Conservation (phyloP, 2,888 invertebrate species). For the Sipha maydis region DNA sequence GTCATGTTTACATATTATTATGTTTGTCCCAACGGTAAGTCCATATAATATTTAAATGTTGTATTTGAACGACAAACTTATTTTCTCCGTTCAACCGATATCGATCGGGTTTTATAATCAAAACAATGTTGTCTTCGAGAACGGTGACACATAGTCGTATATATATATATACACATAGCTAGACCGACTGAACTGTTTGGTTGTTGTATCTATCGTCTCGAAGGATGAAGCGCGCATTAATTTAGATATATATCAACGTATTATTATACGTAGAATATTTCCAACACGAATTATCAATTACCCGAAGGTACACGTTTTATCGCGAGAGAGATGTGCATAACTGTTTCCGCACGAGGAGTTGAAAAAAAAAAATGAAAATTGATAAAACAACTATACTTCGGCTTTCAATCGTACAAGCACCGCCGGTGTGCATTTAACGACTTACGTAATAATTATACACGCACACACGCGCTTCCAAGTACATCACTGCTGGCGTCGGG, state of each 20-base stretch:
- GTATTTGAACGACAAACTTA: background rate
- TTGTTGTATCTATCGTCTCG: background rate
- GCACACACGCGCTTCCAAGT: background rate
- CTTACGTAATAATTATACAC: background rate
- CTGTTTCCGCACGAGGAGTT: background rate
- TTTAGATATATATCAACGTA: too few species aligned
- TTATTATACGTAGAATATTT: background rate
- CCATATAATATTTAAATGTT: background rate
- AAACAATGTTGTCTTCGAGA: background rate
- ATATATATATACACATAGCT: too few species aligned
- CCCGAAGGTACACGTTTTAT: background rate
- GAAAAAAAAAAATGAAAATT: background rate
- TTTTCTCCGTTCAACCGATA: background rate
- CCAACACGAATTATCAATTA: background rate
- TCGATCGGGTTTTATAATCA: background rate
- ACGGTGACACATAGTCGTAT: background rate
- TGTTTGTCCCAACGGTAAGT: background rate
- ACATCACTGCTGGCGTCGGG: background rate
- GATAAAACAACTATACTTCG: background rate
- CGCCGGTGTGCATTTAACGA: background rate
- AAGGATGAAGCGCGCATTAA: background rate
- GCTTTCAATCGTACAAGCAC: background rate
- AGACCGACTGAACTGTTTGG: background rate
- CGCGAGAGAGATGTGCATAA: background rate
- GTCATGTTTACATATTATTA: background rate